Base-by-base conservation (phyloP, 2,888 invertebrate species). In the Thymelicus lineola region DNA sequence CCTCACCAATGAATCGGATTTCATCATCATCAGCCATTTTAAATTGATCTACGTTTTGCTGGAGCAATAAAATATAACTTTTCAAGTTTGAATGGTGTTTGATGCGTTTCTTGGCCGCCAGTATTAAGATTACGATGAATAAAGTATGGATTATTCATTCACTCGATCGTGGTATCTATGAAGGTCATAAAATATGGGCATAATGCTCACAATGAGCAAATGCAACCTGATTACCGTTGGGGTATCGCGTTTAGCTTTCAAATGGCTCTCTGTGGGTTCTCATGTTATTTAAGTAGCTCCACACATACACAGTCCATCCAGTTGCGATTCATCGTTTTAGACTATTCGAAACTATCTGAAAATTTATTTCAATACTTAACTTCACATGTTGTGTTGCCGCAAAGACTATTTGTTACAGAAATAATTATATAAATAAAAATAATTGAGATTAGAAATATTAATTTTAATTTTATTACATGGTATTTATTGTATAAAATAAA, bases 111-210 rank as follows among this genome's bases (percentile, higher is more conserved):
- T 59, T 36, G 50, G n/a, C 50, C 48, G 35, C 20, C 46, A 12
- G 48, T 66, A 58, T 66, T 58, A 66, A 59, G 66, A 55, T 64
- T 55, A 64, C 55, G 36, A 64, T 20, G 64, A 55, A 64, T 64
- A 64, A 64, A 64, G 55, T 55, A 55, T 14, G 64, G 64, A 64
- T 64, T 64, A 64, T 48, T 42, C 64, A 36, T 46, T 50, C 50
- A 17, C 38, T 35, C 55, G 20, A 55, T 55, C 46, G 46, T 14
- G 45, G 10, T 45, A 35, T 61, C 46, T 61, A 28, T n/a, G 35
- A 35, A 14, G 61, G 28, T 46, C 28, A 15, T 46, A 45, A 48
- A 62, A 38, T 38, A 50, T 36, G 7, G 36, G 62, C 36, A 50
- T 50, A 35, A 63, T 42, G 64, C 55, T n/a, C n/a, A 64, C 42